Evolutionary conservation across 2,888 invertebrate species (phyloP).

Genomic region (Temnothorax ravouxi): DNA sequence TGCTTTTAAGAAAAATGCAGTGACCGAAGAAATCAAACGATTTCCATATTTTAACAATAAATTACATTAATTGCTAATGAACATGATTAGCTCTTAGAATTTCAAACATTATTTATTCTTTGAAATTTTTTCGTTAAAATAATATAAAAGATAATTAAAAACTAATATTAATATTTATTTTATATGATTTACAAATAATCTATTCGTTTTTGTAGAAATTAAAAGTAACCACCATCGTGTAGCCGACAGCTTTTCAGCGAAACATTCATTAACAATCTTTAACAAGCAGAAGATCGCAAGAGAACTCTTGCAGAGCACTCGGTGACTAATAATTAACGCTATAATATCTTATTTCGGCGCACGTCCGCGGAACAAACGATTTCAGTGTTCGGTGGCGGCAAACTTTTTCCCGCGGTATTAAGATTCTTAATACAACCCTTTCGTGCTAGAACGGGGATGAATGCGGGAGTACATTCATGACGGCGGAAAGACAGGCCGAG

Average conservation of each 20-base stretch:
- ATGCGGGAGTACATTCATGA: conserved; percentile 50
- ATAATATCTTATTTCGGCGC: conserved; percentile 59
- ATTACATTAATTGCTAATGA: not conserved
- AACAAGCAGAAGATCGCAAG: not conserved
- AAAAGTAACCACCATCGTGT: not conserved
- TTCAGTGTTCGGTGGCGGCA: conserved; percentile 45
- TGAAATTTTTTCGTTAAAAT: not conserved
- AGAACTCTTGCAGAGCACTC: not conserved
- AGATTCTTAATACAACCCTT: conserved; percentile 80
- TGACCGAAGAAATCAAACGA: not conserved
- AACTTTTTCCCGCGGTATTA: conserved; percentile 69
- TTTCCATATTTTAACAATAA: not conserved
- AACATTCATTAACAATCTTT: conserved; percentile 1
- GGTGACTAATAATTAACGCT: conserved; percentile 33
- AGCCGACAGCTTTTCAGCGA: not conserved
- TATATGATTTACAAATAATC: not conserved
- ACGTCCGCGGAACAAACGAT: conserved; percentile 67
- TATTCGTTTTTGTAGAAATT: not conserved
- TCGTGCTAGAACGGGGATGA: conserved; percentile 61
- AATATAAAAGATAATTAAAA: not conserved
- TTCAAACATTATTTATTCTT: not conserved
- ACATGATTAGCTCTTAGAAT: not conserved
- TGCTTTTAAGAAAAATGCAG: not conserved
- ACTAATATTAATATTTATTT: not conserved
- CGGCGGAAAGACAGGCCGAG: conserved; percentile 30